These are phyloP conservation scores for Mandrillus leucophaeus DNA, from an alignment of 2,113 vertebrate genomes.

Conservation along the genomic window DNA sequence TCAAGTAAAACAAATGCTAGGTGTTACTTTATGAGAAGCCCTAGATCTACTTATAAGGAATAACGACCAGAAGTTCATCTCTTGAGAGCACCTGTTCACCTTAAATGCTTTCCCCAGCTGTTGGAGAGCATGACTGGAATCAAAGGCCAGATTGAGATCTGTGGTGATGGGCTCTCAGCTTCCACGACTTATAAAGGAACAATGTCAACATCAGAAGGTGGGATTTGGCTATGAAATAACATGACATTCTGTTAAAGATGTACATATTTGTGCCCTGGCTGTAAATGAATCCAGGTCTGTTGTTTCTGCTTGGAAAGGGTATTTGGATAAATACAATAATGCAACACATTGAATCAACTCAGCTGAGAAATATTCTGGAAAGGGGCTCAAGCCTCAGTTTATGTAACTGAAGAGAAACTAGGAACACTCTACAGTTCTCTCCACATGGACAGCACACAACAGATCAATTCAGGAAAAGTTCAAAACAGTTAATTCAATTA, in stretches of 20 bases:
- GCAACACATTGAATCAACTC: not conserved
- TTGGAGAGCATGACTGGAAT: constrained; percentile 20
- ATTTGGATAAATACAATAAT: constrained; percentile 43
- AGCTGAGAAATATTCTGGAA: constrained; percentile 16
- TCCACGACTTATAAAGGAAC: not conserved
- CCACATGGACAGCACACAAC: not conserved
- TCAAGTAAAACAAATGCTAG: constrained; percentile 18
- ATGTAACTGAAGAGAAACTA: not conserved
- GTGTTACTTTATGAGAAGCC: constrained; percentile 20
- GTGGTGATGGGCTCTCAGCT: not conserved
- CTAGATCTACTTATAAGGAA: not conserved
- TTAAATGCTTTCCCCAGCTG: not conserved
- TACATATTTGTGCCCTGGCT: not conserved
- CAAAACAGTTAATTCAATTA: not conserved
- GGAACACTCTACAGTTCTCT: not conserved
- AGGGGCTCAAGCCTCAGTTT: not conserved
- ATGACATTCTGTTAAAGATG: not conserved
- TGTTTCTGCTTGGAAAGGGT: constrained; percentile 35
- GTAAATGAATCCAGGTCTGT: not conserved
- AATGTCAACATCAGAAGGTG: not conserved
- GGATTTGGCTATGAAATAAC: not conserved
- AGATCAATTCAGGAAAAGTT: not conserved
- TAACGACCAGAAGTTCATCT: not conserved
- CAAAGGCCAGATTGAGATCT: not conserved
- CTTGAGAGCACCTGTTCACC: not conserved